These are phyloP conservation scores for Hyposoter didymator DNA, from an alignment of 2,888 invertebrate genomes.

Conservation along the genomic window DNA sequence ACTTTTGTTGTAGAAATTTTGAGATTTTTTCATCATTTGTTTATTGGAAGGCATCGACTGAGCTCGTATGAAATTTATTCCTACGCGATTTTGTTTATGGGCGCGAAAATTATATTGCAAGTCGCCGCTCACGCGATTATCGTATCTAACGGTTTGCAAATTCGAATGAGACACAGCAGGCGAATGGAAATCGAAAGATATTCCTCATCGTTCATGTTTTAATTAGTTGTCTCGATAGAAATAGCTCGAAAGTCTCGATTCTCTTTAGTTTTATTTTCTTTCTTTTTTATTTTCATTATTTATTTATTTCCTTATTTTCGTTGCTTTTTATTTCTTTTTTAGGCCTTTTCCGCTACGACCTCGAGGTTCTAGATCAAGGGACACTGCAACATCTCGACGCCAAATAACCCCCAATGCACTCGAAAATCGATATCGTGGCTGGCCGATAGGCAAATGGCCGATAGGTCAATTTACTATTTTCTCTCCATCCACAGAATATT, in stretches of 20 bases:
- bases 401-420: constrained; percentile 2
- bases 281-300: neutral
- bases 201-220: too few species aligned
- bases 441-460: neutral
- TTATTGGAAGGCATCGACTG: too few species aligned
- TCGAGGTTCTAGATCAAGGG: constrained; percentile 18
- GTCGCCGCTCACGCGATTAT: too few species aligned
- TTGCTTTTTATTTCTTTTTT: constrained; percentile 18
- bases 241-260: neutral
- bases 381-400: constrained; percentile 13
- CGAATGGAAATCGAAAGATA: too few species aligned
- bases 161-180: too few species aligned
- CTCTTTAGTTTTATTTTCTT: neutral
- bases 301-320: neutral
- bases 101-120: too few species aligned
- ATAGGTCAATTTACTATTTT: neutral
- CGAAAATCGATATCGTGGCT: constrained; percentile 6
- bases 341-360: neutral
- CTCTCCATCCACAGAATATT: neutral
- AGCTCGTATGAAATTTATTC: too few species aligned
- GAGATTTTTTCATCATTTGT: neutral
- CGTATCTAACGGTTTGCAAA: too few species aligned
- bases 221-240: neutral
- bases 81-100: too few species aligned
- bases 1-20: neutral